Base-by-base conservation (phyloP, 2,888 invertebrate genomes). In the Idaea dimidiata region DNA sequence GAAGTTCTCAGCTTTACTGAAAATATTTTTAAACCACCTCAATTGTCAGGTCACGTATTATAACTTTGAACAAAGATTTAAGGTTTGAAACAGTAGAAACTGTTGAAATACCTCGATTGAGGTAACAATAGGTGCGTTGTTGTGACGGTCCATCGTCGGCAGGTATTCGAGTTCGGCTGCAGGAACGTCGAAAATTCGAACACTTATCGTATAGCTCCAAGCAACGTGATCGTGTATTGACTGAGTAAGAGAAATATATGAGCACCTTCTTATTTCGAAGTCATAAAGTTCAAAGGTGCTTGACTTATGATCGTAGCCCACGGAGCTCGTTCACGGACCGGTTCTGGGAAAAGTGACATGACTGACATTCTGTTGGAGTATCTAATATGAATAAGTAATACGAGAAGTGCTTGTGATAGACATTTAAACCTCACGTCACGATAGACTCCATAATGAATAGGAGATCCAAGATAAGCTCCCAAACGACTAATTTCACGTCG, bases 291-390 rank as follows among this genome's bases (percentile, higher is more conserved):
- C 69, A 72, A 70, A 72, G 69, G 69, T 72, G 67, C 64, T 68
- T 72, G 71, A 70, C 70, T 69, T 64, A 64, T 71, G 59, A 63
- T 64, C 70, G 67, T 65, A 60, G 64, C 65, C 71, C 68, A 73
- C 70, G 75, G 76, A 80, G 79, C 82, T 78, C 78, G 78, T 71
- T 74, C 77, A 72, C 64, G 69, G 81, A 87, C 86, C 87, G 87
- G 87, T 89, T 89, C 84, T 83, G 72, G 78, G 86, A 87, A 89
- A 83, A 81, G 81, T 84, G 80, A 87, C 83, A 79, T 79, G 80
- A 81, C 83, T 79, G 80, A 81, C 83, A 83, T 87, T 86, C 80
- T 76, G 81, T 77, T 68, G 43, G 75, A 79, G 71, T 75, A 75
- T 70, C 74, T 75, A 72, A 67, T 67, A 72, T 66, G 67, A 75